Evolutionary conservation across 2,888 invertebrate genomes (phyloP).

Genomic region (Homarus gammarus): DNA sequence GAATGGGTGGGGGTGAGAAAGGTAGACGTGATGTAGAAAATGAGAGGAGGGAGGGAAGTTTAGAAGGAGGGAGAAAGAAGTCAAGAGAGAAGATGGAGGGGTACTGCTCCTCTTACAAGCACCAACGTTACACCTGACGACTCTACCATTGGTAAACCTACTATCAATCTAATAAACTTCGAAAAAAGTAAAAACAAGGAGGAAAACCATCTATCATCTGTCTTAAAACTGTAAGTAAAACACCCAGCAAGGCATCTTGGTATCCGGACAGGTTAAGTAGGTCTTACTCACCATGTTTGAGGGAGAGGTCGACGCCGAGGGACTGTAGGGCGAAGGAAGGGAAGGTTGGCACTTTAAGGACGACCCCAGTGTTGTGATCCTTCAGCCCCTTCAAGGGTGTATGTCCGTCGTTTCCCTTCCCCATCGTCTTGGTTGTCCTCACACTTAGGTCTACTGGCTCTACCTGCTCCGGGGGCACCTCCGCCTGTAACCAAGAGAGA

Average conservation of each 20-base stretch:
- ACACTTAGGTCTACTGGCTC: constrained; percentile 75
- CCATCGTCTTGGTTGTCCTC: constrained; percentile 44
- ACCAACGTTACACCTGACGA: too few relatives aligned
- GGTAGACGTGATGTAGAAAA: not conserved
- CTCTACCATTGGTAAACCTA: too few relatives aligned
- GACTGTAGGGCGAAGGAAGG: constrained; percentile 49
- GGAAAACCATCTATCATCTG: too few relatives aligned
- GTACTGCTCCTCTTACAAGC: too few relatives aligned
- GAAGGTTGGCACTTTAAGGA: constrained; percentile 61
- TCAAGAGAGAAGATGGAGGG: too few relatives aligned
- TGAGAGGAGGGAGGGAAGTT: not conserved
- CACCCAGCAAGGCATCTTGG: too few relatives aligned
- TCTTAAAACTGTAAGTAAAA: too few relatives aligned
- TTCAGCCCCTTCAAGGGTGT: constrained; percentile 33
- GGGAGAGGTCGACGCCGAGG: constrained; percentile 50
- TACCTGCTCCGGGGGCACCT: constrained; percentile 74
- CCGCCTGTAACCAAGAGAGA: constrained; percentile 48
- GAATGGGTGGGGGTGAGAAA: not conserved
- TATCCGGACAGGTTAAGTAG: too few relatives aligned
- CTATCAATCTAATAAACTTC: too few relatives aligned
- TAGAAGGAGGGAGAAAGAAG: constrained; percentile 20
- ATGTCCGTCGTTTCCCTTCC: constrained; percentile 12
- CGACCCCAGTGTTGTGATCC: constrained; percentile 61
- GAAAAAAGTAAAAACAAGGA: too few relatives aligned
- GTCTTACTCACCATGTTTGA: constrained; percentile 47